Base-by-base conservation (phyloP, 2,888 invertebrate genomes). In the Parascotia fuliginaria region DNA sequence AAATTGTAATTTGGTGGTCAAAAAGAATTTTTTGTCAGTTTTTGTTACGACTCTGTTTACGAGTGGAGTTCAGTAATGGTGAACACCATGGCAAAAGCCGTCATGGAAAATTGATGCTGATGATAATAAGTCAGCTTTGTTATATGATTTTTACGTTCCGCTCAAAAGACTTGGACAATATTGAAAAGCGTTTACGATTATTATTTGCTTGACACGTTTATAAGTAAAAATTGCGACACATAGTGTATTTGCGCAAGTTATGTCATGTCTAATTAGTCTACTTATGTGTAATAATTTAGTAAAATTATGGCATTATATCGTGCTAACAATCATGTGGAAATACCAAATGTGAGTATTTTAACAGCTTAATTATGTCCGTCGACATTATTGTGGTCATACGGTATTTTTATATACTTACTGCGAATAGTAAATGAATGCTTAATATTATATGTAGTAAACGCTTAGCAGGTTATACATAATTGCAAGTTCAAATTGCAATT, bases 361-460 rank as follows among this genome's bases (percentile, higher is more conserved):
- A 65, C 42, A 44, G 38, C 52, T 68, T 62, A 38, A 65, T 68
- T 52, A 55, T 42, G 34, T 48, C 28, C 53, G 44, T 52, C 22
- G 44, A 44, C 42, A 48, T 49, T 43, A 62, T 56, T 41, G 33
- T 43, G 52, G 43, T 38, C 34, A 27, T 43, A 41, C 36, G 3
- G 34, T 37, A 42, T 46, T 29, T 19, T 59, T 58, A n/a, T n/a
- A n/a, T 49, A 49, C 42, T 36, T 15, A 14, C 44, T 54, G 36
- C 48, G n/a, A 55, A 39, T 33, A 7, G 40, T 55, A 51, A 13
- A 37, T 32, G 16, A 16, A 34, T 16, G n/a, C 15, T 1, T 11
- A 19, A 36, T 19, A 3, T 3, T 12, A 29, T 11, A 13, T 2
- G 31, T 9, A 31, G 13, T 12, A 6, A 9, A 1, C 2, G 13